These are phyloP conservation scores for Hyposmocoma kahamanoa DNA, from an alignment of 1,140 invertebrate genomes.

Conservation along the genomic window DNA sequence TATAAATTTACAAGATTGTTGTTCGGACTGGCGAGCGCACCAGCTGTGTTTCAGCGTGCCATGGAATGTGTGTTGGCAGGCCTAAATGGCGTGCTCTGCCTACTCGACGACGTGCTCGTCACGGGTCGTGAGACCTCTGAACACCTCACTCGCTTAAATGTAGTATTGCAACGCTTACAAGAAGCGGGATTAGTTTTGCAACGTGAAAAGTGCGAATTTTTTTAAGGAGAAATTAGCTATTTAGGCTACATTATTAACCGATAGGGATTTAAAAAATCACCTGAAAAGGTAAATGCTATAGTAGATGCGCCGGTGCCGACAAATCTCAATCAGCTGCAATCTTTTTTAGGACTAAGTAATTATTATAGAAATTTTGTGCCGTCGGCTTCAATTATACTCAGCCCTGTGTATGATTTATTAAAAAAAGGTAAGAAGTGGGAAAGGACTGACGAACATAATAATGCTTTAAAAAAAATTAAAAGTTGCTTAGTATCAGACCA, in stretches of 20 bases:
- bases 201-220: neutral
- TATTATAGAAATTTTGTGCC: too few relatives aligned
- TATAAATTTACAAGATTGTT: neutral
- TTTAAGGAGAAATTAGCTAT: neutral
- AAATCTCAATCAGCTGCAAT: too few relatives aligned
- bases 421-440: neutral
- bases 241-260: too few relatives aligned
- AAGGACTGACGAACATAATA: neutral
- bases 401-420: conserved; percentile 7
- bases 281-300: too few relatives aligned
- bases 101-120: neutral
- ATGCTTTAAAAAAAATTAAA: conserved; percentile 1
- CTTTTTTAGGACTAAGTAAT: too few relatives aligned
- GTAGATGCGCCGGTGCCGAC: too few relatives aligned
- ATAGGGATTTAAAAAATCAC: too few relatives aligned
- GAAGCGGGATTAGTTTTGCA: neutral
- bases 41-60: neutral
- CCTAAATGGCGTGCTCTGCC: neutral
- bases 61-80: neutral
- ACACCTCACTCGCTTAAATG: neutral
- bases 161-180: neutral
- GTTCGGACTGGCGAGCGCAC: too few relatives aligned
- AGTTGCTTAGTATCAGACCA: neutral
- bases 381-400: conserved; percentile 1
- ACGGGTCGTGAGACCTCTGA: neutral